phyloP scores from a whole-genome alignment of 2,113 vertebrate species.

The Vicugna pacos region DNA sequence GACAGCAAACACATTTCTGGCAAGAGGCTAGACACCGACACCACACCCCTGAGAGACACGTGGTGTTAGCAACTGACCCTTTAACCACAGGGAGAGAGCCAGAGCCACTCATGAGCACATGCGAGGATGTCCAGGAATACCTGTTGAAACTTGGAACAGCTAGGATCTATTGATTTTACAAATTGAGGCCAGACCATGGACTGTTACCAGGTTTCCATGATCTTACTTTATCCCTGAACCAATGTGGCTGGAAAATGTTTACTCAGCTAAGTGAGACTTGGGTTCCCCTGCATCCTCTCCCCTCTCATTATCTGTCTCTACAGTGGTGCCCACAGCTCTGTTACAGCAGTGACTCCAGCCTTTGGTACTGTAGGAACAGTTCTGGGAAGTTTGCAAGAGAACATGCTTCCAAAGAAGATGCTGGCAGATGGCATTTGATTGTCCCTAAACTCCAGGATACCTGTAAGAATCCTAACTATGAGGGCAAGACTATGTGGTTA shows the following conservation, averaged over 20 bases:
- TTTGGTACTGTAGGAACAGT: neutral
- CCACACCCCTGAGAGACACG: neutral
- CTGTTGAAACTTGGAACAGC: neutral
- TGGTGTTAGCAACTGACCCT: neutral
- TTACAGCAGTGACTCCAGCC: neutral
- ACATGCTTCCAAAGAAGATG: neutral
- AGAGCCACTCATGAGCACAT: no score
- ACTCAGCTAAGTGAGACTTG: neutral
- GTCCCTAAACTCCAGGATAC: neutral
- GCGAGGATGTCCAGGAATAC: neutral
- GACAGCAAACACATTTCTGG: neutral
- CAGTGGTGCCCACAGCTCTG: no score
- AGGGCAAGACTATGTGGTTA: neutral
- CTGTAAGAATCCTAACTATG: neutral
- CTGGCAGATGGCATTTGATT: neutral
- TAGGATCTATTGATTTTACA: neutral
- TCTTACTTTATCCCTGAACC: neutral
- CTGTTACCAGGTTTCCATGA: neutral
- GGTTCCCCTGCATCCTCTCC: neutral
- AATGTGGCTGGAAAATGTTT: neutral
- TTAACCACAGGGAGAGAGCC: neutral
- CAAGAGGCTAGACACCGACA: neutral
- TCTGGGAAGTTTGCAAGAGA: neutral
- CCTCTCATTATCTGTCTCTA: neutral
- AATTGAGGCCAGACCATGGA: neutral